phyloP scores from a whole-genome alignment of 2,113 vertebrate species.

The Oxyruncus cristatus region DNA sequence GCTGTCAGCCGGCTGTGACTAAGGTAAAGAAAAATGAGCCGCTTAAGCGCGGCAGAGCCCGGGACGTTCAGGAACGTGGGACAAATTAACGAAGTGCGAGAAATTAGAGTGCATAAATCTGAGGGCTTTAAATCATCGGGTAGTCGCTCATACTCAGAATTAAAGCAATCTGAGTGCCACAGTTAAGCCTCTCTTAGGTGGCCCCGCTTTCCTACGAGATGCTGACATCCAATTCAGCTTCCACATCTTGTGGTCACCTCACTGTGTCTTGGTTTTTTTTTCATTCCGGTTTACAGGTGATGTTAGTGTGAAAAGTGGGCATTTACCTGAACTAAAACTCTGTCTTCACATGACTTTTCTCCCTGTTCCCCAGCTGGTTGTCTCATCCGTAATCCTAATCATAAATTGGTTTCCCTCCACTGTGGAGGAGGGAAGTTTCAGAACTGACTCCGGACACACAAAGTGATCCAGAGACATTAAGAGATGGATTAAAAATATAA shows the following conservation, averaged over 20 bases:
- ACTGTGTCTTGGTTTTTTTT: not conserved
- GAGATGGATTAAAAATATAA: not conserved
- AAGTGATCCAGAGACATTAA: not conserved
- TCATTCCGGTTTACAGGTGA: accelerated
- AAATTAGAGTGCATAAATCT: slow-evolving; percentile 35
- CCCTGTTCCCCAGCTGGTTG: not conserved
- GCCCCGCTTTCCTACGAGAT: accelerated
- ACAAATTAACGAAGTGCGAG: slow-evolving; percentile 16
- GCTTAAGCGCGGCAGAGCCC: not conserved
- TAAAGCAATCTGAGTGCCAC: not conserved
- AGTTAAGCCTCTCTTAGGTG: not conserved
- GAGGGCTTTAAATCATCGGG: not conserved
- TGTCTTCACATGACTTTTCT: not conserved
- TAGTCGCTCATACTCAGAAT: not conserved
- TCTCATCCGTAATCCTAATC: not conserved
- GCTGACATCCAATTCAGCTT: not conserved
- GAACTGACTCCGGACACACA: not conserved
- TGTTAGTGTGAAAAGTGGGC: not conserved
- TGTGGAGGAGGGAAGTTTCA: not conserved
- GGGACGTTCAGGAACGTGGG: not conserved
- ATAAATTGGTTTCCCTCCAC: not conserved
- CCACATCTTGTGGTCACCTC: not conserved
- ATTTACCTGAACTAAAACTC: not conserved
- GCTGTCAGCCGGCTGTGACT: not conserved
- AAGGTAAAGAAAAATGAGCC: not conserved